Percentiles rank a stretch among this genome's conserved stretches.
phyloP scores from a whole-genome alignment of 2,113 vertebrate genomes.

The Thamnophis sirtalis region DNA sequence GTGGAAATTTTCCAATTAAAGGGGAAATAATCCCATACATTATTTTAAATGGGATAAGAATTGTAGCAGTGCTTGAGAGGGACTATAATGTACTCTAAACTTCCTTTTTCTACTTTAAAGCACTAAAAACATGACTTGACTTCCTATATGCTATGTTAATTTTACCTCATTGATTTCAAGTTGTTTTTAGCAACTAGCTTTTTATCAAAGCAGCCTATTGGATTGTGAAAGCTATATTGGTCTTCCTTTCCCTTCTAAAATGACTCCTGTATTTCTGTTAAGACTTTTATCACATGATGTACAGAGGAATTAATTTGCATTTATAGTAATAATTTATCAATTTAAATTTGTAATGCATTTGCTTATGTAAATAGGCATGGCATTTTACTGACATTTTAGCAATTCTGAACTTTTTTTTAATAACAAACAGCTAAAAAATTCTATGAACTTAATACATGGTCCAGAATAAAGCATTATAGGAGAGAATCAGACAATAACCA shows the following conservation, averaged over 20 bases:
- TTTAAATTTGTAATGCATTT: neutral
- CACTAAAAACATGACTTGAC: neutral
- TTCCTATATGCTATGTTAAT: neutral
- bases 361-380: neutral
- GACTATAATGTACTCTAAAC: neutral
- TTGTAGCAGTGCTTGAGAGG: neutral
- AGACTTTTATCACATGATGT: slow-evolving; percentile 1
- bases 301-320: neutral
- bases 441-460: neutral
- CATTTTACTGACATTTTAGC: neutral
- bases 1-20: neutral
- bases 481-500: neutral
- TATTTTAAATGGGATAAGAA: neutral
- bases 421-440: neutral
- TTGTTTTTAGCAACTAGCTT: neutral
- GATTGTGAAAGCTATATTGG: neutral
- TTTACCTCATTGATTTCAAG: neutral
- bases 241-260: neutral
- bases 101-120: too few species aligned
- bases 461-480: neutral
- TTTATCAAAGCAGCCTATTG: neutral
- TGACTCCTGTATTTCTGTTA: neutral
- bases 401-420: neutral
- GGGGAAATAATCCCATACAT: neutral
- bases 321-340: neutral